These are phyloP conservation scores for Picathartes gymnocephalus DNA, from an alignment of 2,113 vertebrate species.

Conservation along the genomic window DNA sequence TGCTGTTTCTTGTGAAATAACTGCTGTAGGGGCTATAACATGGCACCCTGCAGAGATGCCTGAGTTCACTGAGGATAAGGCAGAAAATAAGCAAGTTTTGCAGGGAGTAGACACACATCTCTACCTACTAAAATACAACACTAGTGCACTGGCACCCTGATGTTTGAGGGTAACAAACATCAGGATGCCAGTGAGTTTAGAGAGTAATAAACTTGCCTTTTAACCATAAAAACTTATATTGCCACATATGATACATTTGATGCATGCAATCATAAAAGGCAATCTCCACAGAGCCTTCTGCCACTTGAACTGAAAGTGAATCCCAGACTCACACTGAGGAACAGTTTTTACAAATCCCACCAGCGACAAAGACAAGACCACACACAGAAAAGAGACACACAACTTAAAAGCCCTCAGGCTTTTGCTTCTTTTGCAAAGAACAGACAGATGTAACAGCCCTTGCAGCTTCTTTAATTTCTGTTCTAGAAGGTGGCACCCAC, in stretches of 20 bases:
- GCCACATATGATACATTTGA: neutral
- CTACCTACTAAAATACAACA: neutral
- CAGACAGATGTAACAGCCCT: neutral
- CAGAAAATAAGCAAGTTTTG: neutral
- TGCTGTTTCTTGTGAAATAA: neutral
- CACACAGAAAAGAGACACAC: neutral
- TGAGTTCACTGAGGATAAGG: neutral
- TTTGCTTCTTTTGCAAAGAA: neutral
- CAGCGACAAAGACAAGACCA: neutral
- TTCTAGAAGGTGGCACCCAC: neutral
- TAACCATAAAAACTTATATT: neutral
- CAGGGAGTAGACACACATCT: neutral
- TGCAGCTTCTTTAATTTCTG: neutral
- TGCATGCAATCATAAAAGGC: neutral
- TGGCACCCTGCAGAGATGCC: neutral
- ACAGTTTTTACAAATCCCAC: neutral
- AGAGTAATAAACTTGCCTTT: neutral
- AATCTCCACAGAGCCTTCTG: neutral
- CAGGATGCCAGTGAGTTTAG: neutral
- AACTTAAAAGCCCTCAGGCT: neutral
- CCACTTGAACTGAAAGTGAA: neutral
- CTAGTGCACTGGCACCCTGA: neutral
- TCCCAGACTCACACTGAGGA: neutral
- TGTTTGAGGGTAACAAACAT: too few species aligned
- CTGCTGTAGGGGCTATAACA: accelerated